phyloP scores from a whole-genome alignment of 2,888 invertebrate genomes.

The Hyles lineata region DNA sequence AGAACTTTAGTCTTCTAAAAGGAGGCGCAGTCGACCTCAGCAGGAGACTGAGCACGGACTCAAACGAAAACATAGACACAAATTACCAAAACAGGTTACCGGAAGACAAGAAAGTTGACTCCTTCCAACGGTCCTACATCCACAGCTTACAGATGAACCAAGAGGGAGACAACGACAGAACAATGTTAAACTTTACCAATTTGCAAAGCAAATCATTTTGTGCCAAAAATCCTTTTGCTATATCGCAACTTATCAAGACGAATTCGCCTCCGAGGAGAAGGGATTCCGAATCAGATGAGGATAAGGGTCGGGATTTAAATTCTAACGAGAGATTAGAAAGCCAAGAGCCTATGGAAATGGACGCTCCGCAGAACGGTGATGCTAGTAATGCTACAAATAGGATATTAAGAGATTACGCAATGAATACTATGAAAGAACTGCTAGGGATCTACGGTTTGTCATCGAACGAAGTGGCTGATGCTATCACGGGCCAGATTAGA shows the following conservation, averaged over 20 bases:
- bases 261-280: conserved; percentile 83
- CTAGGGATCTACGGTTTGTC: conserved; percentile 91
- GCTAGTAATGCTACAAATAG: conserved; percentile 81
- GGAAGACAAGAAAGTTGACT: conserved; percentile 75
- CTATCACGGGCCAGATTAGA: conserved; percentile 87
- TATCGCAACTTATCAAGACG: conserved; percentile 83
- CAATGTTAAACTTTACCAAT: conserved; percentile 78
- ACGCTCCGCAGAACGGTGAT: conserved; percentile 73
- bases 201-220: conserved; percentile 82
- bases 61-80: conserved; percentile 81
- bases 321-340: conserved; percentile 76
- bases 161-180: conserved; percentile 69
- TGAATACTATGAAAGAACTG: conserved; percentile 91
- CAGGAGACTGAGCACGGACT: conserved; percentile 79
- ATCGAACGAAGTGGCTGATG: conserved; percentile 88
- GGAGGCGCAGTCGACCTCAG: conserved; percentile 80
- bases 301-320: conserved; percentile 79
- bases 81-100: conserved; percentile 78
- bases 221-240: conserved; percentile 85
- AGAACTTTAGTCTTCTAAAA: conserved; percentile 80
- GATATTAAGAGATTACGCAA: conserved; percentile 90
- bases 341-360: conserved; percentile 69
- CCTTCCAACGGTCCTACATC: conserved; percentile 81
- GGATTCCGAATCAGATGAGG: conserved; percentile 80
- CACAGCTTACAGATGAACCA: conserved; percentile 78